Evolutionary conservation across 1,140 invertebrate genomes (phyloP), one percentile per base, ranked within the genome.

Genomic region (Drepana arcuata): DNA sequence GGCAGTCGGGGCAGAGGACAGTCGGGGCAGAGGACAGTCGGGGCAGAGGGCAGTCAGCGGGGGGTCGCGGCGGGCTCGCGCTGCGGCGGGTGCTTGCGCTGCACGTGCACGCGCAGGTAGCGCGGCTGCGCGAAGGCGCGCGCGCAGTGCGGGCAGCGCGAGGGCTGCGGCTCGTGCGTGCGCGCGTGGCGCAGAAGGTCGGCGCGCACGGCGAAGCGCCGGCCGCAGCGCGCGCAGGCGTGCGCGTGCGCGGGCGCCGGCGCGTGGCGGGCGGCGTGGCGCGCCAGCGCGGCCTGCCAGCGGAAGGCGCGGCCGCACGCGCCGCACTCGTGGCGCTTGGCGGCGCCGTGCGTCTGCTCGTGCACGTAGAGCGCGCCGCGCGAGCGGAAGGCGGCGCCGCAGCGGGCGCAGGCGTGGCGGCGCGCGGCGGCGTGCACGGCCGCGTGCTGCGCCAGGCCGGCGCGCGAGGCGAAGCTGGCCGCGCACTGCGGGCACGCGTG

Each of bases 301-400:
- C 84, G 51, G 45, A 88, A 88, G 2, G 63, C 49, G 16, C 80
- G 70, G 2, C 60, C 62, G 38, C 87, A 88, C 27, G 67, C 64
- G 0, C 46, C 48, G 39, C 87, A 88, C 13, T 67, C 44, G 36
- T 77, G 75, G 2, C 71, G 78, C 49, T 86, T 88, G 7, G 84
- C 75, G 65, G 83, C 62, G 83, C 74, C 9, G 65, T 77, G 69
- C 4, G 45, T 65, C 23, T 70, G 60, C 54, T 75, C 46, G 60
- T 89, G 88, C 27, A 86, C 85, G 49, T 87, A 87, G 3, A 86
- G 57, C 2, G 85, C 80, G 0, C 85, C 84, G 16, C 82, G 75
- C 0, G 83, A 82, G 2, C 81, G 75, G 60, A 88, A 89, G 6
- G 62, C 68, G 49, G 87, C 87, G 2, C 70, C 77, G 42, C 87